Evolutionary conservation across 2,888 invertebrate species (phyloP), one percentile per base, ranked within the genome.

Genomic region (Helicoverpa assulta): DNA sequence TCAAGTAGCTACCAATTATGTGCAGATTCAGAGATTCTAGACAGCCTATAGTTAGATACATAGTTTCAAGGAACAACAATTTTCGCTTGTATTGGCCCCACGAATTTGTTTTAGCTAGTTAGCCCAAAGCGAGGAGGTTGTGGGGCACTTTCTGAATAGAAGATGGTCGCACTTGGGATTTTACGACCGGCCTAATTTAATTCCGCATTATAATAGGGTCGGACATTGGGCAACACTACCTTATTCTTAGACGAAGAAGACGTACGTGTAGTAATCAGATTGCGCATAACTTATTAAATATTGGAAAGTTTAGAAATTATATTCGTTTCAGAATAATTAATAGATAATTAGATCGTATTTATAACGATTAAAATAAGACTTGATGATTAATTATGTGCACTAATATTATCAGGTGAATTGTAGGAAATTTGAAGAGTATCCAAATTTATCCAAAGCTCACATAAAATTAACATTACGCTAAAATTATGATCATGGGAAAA

Each of bases 271-370:
- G 65, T 69, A 63, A 59, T 67, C 80, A 56, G 70, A 52, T 62
- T 14, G 47, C 58, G 75, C 65, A 50, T 75, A 72, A 54, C 61
- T 53, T 78, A 40, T 66, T 66, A 54, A 33, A 63, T 61, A 64
- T 53, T 26, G 62, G 62, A 53, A 67, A 67, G 63, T 66, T 66
- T 77, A 79, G 59, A 75, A 66, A 75, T 75, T 70, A 66, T 74
- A 68, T 76, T 76, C 67, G 67, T 80, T 77, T 69, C 66, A 66
- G 68, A 78, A 81, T 81, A 78, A 81, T 71, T 63, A 53, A 58
- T 76, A 76, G 52, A 61, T 61, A 76, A 71, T 55, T 80, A 81
- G 74, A 54, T 76, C 63, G 73, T 76, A 80, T 77, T 80, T 74
- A 21, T 74, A 77, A 70, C 70, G 57, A 66, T 77, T 61, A 66